These are phyloP conservation scores for Vanacampus margaritifer DNA, from an alignment of 2,113 vertebrate genomes.

Conservation along the genomic window DNA sequence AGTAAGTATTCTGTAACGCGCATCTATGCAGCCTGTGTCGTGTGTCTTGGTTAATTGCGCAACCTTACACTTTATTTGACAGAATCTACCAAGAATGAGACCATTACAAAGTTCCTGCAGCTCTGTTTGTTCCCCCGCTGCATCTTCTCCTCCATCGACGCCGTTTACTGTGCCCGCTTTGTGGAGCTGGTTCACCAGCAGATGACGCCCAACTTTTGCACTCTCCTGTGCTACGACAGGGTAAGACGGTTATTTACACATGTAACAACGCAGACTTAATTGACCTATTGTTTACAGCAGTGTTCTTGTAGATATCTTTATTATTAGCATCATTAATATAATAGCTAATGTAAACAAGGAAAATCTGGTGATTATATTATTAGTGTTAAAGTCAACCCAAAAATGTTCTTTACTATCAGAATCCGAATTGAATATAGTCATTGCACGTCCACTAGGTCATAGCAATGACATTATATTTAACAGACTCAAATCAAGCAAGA, in stretches of 20 bases:
- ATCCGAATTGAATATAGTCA: too few species aligned
- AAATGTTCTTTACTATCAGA: too few species aligned
- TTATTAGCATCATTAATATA: too few species aligned
- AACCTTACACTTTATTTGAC: slow-evolving; percentile 30
- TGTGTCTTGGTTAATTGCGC: background rate
- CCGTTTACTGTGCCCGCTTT: slow-evolving; percentile 96
- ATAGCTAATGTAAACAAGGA: too few species aligned
- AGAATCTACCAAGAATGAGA: slow-evolving; percentile 99
- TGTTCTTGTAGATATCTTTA: too few species aligned
- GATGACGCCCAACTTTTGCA: slow-evolving; percentile 98
- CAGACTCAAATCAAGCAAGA: too few species aligned
- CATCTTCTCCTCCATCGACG: slow-evolving; percentile 97
- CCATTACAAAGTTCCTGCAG: slow-evolving; percentile 98
- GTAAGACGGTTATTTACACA: slow-evolving; percentile 69
- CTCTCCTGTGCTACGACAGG: slow-evolving; percentile 94
- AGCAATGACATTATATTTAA: too few species aligned
- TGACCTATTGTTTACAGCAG: background rate
- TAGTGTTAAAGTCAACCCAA: too few species aligned
- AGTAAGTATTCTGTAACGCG: slow-evolving; percentile 74
- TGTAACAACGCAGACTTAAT: background rate
- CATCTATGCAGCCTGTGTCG: too few species aligned
- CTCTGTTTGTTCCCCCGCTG: slow-evolving; percentile 97
- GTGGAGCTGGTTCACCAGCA: slow-evolving; percentile 97
- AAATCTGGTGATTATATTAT: too few species aligned
- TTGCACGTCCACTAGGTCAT: too few species aligned